phyloP scores from a whole-genome alignment of 2,113 vertebrate genomes.

The Heterotilapia buettikoferi region DNA sequence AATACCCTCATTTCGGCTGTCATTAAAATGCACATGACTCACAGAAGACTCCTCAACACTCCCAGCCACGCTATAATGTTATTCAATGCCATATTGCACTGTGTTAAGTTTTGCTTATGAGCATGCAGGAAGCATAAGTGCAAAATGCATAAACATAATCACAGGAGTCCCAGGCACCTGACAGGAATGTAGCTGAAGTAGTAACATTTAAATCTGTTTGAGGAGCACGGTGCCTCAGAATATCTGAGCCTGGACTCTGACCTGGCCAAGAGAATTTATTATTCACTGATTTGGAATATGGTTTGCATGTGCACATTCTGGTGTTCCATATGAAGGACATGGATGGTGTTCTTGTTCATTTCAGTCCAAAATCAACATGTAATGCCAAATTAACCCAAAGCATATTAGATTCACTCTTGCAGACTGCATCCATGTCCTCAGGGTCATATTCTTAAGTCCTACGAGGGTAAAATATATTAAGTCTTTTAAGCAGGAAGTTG shows the following conservation, averaged over 20 bases:
- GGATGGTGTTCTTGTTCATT: not conserved
- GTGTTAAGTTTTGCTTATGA: slow-evolving; percentile 1
- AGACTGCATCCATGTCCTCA: not conserved
- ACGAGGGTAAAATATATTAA: not conserved
- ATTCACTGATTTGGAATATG: not conserved
- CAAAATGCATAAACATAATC: slow-evolving; percentile 7
- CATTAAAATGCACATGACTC: slow-evolving; percentile 11
- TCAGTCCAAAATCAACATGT: not conserved
- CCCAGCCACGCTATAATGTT: not conserved
- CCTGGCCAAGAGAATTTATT: not conserved
- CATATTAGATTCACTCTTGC: not conserved
- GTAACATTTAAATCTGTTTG: not conserved
- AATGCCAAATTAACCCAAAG: not conserved
- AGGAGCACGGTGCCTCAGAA: not conserved
- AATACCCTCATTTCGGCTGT: not conserved
- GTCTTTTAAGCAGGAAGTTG: not conserved
- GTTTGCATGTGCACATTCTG: not conserved
- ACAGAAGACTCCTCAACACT: not conserved
- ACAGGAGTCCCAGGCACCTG: not conserved
- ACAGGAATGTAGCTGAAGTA: not conserved
- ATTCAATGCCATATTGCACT: slow-evolving; percentile 4
- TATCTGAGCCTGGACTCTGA: not conserved
- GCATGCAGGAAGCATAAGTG: not conserved
- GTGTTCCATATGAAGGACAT: not conserved
- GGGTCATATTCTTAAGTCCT: not conserved